A percentile compares a stretch with the other conserved stretches of the same genome.
These are phyloP conservation scores for Pedionomus torquatus DNA, from an alignment of 2,113 vertebrate species.

Conservation along the genomic window DNA sequence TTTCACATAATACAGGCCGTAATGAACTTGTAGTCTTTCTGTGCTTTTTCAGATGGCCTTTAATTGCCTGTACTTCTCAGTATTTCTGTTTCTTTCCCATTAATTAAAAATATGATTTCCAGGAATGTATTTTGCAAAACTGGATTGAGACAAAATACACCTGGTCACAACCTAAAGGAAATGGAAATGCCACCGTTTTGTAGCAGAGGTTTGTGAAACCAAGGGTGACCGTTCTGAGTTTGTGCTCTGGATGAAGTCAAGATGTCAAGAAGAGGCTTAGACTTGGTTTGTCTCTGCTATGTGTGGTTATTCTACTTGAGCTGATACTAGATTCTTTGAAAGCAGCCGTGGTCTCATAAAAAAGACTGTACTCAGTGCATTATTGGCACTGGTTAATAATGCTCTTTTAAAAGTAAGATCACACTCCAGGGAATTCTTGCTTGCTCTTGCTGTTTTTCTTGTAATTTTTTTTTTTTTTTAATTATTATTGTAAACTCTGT, in stretches of 20 bases:
- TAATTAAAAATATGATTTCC: neutral
- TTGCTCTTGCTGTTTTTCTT: neutral
- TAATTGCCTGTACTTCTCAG: neutral
- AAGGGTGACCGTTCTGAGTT: neutral
- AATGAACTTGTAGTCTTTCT: neutral
- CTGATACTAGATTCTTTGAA: neutral
- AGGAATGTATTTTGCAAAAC: neutral
- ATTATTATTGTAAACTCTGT: neutral
- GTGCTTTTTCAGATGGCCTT: neutral
- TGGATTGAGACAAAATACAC: neutral
- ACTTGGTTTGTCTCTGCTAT: neutral
- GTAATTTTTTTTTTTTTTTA: no score
- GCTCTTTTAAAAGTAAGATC: neutral
- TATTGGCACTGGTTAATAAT: neutral
- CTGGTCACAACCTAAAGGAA: neutral
- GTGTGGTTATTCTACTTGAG: neutral
- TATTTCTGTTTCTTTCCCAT: neutral
- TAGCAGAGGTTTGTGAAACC: rapidly evolving
- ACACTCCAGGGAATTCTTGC: neutral
- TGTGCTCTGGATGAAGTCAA: neutral
- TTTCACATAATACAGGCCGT: neutral
- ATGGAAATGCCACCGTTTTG: neutral
- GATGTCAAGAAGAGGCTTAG: neutral
- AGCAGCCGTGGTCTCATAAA: neutral
- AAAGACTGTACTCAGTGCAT: neutral